These are phyloP conservation scores for Eumacrocentrus americanus DNA, from an alignment of 2,888 invertebrate species.

Conservation along the genomic window DNA sequence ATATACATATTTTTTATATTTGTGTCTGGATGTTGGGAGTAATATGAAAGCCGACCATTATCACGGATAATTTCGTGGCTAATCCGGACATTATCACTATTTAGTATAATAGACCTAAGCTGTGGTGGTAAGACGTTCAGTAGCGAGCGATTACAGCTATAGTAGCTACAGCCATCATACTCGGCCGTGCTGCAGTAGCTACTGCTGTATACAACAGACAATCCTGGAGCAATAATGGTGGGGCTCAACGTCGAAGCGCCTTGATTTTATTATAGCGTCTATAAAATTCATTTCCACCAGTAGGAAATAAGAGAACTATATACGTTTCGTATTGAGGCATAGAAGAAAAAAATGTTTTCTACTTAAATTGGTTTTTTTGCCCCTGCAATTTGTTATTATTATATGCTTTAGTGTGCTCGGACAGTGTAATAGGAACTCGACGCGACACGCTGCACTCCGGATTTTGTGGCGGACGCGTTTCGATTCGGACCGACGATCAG, in stretches of 20 bases:
- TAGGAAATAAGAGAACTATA: too few species aligned
- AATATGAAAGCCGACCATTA: constrained; percentile 1
- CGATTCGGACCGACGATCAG: constrained; percentile 32
- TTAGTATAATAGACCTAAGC: constrained; percentile 7
- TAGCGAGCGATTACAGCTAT: neutral
- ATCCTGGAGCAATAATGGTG: neutral
- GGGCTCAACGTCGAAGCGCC: neutral
- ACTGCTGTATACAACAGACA: constrained; percentile 6
- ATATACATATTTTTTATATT: neutral
- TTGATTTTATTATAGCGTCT: constrained; percentile 8
- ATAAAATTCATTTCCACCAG: constrained; percentile 15
- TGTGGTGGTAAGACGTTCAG: neutral
- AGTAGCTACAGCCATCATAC: constrained; percentile 1
- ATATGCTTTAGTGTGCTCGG: neutral
- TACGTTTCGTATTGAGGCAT: neutral
- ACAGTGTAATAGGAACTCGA: neutral
- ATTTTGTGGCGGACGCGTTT: constrained; percentile 29
- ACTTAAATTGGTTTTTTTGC: neutral
- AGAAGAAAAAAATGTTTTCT: neutral
- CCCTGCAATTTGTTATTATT: neutral
- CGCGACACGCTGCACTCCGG: constrained; percentile 16
- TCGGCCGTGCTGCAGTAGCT: neutral
- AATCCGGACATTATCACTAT: constrained; percentile 11
- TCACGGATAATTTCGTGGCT: constrained; percentile 10
- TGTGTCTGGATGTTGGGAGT: neutral